Conservation (phyloP, 2,113 vertebrate genomes). For the Anolis carolinensis region DNA sequence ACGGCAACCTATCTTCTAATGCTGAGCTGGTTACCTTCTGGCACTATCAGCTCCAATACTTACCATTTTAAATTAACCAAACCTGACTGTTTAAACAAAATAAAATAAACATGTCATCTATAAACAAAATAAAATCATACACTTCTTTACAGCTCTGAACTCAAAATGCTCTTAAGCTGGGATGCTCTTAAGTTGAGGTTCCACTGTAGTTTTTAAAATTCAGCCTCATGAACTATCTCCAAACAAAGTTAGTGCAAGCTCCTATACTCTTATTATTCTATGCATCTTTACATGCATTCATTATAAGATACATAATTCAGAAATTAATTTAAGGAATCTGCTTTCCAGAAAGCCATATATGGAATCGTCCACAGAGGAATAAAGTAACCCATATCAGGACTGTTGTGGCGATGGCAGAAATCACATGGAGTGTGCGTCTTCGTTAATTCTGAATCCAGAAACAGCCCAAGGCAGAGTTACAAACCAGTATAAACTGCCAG, state of each 20-base stretch:
- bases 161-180: too few species aligned
- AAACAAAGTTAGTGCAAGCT: neutral
- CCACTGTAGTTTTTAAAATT: neutral
- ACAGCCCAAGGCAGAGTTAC: constrained; percentile 51
- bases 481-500: neutral
- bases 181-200: too few species aligned
- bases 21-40: too few species aligned
- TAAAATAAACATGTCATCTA: too few species aligned
- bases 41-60: too few species aligned
- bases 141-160: too few species aligned
- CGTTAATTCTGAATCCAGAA: constrained; percentile 31
- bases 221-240: neutral
- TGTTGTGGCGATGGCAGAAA: neutral
- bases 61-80: too few species aligned
- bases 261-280: neutral
- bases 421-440: neutral
- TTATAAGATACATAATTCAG: neutral
- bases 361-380: constrained; percentile 5
- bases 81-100: too few species aligned
- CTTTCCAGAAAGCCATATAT: neutral
- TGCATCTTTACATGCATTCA: neutral
- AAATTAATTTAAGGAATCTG: constrained; percentile 21
- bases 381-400: constrained; percentile 15
- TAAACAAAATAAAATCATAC: too few species aligned
- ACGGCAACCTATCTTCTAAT: too few species aligned